Percentiles rank a stretch among this genome's conserved stretches.
Evolutionary conservation across 1,140 invertebrate genomes (phyloP).

Genomic region (Aphelinus certus): DNA sequence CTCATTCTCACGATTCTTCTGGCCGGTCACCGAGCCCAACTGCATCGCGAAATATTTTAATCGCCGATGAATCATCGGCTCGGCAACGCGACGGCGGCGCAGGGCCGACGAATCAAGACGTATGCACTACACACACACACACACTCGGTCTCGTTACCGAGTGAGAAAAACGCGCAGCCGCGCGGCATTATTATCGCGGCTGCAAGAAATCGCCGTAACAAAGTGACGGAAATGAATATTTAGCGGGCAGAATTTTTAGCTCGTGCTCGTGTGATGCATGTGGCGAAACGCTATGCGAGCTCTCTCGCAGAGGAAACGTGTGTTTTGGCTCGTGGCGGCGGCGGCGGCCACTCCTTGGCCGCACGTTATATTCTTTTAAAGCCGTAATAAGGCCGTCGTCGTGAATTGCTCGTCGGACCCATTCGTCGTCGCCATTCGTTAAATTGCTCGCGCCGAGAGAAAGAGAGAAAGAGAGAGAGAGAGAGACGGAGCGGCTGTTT

Average conservation of each 20-base stretch:
- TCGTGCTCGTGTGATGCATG: conserved; percentile 21
- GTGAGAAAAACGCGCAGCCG: not conserved
- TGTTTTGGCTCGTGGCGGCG: conserved; percentile 31
- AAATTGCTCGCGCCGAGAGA: conserved; percentile 40
- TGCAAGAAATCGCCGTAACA: conserved; percentile 11
- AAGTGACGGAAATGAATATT: conserved; percentile 38
- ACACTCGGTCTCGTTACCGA: too few relatives aligned
- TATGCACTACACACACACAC: too few relatives aligned
- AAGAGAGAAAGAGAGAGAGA: too few relatives aligned
- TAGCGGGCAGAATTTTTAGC: conserved; percentile 24
- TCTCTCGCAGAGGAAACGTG: not conserved
- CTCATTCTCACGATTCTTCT: too few relatives aligned
- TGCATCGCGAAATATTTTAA: conserved; percentile 6
- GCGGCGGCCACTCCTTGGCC: conserved; percentile 14
- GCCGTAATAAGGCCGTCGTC: conserved; percentile 39
- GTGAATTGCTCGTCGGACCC: conserved; percentile 33
- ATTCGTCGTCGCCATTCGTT: conserved; percentile 41
- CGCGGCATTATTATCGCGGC: conserved; percentile 18
- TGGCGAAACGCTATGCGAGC: conserved; percentile 34
- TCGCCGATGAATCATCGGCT: conserved; percentile 8
- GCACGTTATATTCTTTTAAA: not conserved
- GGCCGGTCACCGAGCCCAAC: not conserved
- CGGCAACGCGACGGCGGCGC: too few relatives aligned
- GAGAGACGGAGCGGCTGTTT: conserved; percentile 6
- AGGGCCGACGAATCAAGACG: too few relatives aligned